Evolutionary conservation across 2,113 vertebrate genomes (phyloP), one percentile per base, ranked within the genome.

Genomic region (Oryzias woworae): DNA sequence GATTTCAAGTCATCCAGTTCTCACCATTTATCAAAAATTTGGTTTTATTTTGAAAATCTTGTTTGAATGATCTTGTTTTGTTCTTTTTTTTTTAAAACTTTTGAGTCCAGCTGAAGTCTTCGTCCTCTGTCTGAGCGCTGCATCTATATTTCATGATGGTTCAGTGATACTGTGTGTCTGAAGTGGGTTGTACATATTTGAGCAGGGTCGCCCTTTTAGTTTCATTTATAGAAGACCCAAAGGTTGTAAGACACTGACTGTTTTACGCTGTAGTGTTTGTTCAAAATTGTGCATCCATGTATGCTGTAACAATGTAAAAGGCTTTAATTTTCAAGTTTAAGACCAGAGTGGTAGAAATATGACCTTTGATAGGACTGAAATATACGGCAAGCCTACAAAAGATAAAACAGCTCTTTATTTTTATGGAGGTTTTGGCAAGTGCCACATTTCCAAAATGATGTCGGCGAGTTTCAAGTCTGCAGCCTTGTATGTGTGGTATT

Each of bases 121-220:
- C 24, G 57, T 73, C 56, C 45, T 69, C 26, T 58, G 47, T 61
- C 61, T 72, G 62, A 74, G 67, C 68, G 68, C 57, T 55, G 53
- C 71, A 66, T 85, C 65, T 75, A 75, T 79, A 72, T 85, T 86
- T 86, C 20, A 83, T 80, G 72, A n/a, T 22, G 52, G 59, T 58
- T 69, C 64, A 57, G n/a, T 71, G 53, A 68, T 62, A 62, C 62
- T 20, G 61, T 36, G 36, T 36, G 10, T 36, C 36, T 36, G 36
- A 36, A 18, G 22, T 17, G 17, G 58, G 48, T 23, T 54, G 24
- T 20, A 31, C 46, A 47, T 71, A 43, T 72, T 64, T 76, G 52
- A 52, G 14, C 41, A 31, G 22, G 18, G 54, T 71, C 56, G 41
- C 36, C 46, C n/a, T 59, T 61, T 49, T 50, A 20, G 23, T 55